Base-by-base conservation (phyloP, 2,888 invertebrate species). In the Conomelus anceps region DNA sequence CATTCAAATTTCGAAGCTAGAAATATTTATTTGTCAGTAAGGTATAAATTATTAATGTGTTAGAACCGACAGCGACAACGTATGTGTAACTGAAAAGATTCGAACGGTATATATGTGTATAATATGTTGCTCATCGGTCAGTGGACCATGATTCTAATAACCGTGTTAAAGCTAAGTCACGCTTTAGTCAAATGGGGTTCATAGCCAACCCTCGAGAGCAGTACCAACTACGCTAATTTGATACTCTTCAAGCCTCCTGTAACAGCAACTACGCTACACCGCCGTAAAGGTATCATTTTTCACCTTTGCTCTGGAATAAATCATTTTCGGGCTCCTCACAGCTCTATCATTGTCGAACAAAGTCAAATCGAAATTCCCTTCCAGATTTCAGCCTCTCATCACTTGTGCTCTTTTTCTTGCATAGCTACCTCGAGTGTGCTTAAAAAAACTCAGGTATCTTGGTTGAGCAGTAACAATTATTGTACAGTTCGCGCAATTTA, bases 1-100 rank as follows among this genome's bases (percentile, higher is more conserved):
- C 85, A 85, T 85, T 85, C 85, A 85, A 85, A 85, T 23, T 86
- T 86, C 23, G 11, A 26, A 86, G 29, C 86, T 26, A 86, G 29
- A 86, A 86, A 86, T 26, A 86, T 86, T 86, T 86, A 29, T 86
- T 86, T 86, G 86, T 86, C 86, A 86, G 86, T 86, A 23, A 24
- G 26, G 29, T 23, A 86, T 86, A 86, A 86, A 86, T 86, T 86
- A 85, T 85, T 85, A 23, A 86, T 86, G 86, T 23, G 63, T 13
- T 63, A n/a, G n/a, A 63, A 63, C 63, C 63, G 63, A 63, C 63
- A 63, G 63, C 3, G n/a, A n/a, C 63, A 63, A 63, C 63, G 63
- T n/a, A 63, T 63, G 63, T 63, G 63, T 63, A 63, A 63, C 63
- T 63, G 63, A 63, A 63, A 63, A 63, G 63, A 63, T 63, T 63